Percentiles rank a stretch among this genome's conserved stretches.
phyloP scores from a whole-genome alignment of 2,113 vertebrate species.

The Carassius auratus region DNA sequence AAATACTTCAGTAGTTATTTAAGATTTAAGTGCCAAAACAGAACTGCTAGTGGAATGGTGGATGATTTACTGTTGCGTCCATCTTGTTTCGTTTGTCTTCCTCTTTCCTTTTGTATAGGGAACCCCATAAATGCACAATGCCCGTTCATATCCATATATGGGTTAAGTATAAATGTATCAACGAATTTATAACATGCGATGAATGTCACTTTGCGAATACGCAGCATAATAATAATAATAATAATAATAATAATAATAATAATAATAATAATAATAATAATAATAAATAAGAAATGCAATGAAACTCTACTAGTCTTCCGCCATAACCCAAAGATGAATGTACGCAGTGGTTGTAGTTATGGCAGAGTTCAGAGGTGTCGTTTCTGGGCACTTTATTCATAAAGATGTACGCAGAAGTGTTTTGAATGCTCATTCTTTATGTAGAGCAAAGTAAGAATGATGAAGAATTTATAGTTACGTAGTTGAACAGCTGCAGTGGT shows the following conservation, averaged over 20 bases:
- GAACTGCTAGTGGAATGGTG: not conserved
- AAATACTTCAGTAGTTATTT: not conserved
- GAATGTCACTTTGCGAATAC: constrained; percentile 46
- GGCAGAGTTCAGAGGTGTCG: not conserved
- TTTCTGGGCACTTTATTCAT: constrained; percentile 52
- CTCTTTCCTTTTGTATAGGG: not conserved
- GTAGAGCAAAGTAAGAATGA: not conserved
- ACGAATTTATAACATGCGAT: constrained; percentile 20
- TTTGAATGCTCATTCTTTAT: constrained; percentile 24
- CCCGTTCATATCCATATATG: not conserved
- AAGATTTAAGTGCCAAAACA: not conserved
- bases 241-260: not conserved
- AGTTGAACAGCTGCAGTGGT: not conserved
- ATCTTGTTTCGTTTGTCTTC: not conserved
- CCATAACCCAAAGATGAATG: constrained; percentile 35
- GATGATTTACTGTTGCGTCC: not conserved
- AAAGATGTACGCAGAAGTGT: constrained; percentile 11
- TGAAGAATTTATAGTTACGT: not conserved
- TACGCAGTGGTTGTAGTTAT: not conserved
- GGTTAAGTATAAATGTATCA: not conserved
- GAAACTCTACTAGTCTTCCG: constrained; percentile 11
- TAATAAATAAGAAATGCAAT: not conserved
- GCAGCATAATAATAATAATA: not conserved
- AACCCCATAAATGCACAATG: not conserved
- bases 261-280: too few relatives aligned